A percentile compares a stretch with the other conserved stretches of the same genome.
These are phyloP conservation scores for Lampris incognitus DNA, from an alignment of 2,113 vertebrate species.

Conservation along the genomic window DNA sequence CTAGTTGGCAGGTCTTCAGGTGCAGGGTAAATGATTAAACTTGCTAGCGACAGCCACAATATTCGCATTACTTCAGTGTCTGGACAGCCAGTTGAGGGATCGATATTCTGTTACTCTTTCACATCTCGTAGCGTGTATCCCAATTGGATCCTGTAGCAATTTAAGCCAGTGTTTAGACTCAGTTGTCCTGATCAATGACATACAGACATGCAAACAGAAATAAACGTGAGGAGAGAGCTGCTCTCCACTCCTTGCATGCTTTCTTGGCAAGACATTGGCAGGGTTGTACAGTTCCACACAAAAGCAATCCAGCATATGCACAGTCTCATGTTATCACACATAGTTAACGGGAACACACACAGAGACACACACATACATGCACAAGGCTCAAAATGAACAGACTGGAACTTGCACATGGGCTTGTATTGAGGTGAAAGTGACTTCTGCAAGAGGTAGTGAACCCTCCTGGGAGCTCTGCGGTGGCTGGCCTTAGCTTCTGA, in stretches of 20 bases:
- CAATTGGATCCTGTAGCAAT: too few species aligned
- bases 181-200: constrained; percentile 44
- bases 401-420: constrained; percentile 14
- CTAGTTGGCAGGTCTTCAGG: constrained; percentile 54
- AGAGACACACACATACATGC: constrained; percentile 3
- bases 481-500: constrained; percentile 59
- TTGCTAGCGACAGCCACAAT: constrained; percentile 52
- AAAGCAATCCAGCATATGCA: not conserved
- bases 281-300: constrained; percentile 4
- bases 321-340: not conserved
- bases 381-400: constrained; percentile 1
- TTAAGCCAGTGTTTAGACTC: constrained; percentile 35
- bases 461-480: constrained; percentile 53
- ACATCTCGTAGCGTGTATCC: constrained; percentile 4
- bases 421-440: constrained; percentile 34
- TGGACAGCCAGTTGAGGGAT: constrained; percentile 47
- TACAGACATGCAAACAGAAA: constrained; percentile 15
- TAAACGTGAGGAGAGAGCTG: constrained; percentile 54
- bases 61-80: constrained; percentile 69
- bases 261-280: too few species aligned
- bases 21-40: constrained; percentile 60
- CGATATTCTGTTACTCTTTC: constrained; percentile 73
- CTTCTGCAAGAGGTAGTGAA: not conserved
- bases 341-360: not conserved
- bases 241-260: not conserved